A percentile compares a stretch with the other conserved stretches of the same genome.
phyloP scores from a whole-genome alignment of 2,888 invertebrate species.

The Linyphia triangularis region DNA sequence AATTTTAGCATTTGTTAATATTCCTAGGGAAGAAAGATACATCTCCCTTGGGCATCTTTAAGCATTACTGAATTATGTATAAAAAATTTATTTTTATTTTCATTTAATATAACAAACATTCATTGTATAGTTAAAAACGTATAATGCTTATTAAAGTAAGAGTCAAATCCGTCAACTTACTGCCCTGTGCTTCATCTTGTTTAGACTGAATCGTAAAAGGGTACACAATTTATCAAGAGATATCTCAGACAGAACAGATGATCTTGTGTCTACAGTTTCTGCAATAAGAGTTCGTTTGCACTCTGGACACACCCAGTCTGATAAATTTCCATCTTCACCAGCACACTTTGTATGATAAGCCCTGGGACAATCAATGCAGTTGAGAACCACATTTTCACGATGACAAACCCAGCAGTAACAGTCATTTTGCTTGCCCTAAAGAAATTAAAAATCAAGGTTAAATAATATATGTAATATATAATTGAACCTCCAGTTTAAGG shows the following conservation, averaged over 20 bases:
- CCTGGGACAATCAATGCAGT: constrained; percentile 88
- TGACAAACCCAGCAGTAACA: constrained; percentile 96
- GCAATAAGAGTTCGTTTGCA: constrained; percentile 87
- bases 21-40: too few relatives aligned
- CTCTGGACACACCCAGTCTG: constrained; percentile 92
- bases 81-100: too few relatives aligned
- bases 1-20: too few relatives aligned
- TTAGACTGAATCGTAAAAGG: constrained; percentile 88
- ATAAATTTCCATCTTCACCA: constrained; percentile 77
- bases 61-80: background rate
- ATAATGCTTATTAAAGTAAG: too few relatives aligned
- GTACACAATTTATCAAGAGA: constrained; percentile 87
- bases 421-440: constrained; percentile 81
- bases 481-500: too few relatives aligned
- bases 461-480: too few relatives aligned
- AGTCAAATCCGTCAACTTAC: constrained; percentile 82
- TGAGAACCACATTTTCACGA: constrained; percentile 82
- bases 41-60: background rate
- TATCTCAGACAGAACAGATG: constrained; percentile 86
- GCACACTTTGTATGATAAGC: constrained; percentile 90
- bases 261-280: constrained; percentile 84
- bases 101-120: too few relatives aligned
- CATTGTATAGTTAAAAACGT: too few relatives aligned
- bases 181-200: constrained; percentile 90
- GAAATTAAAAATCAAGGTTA: background rate